phyloP scores from a whole-genome alignment of 2,797 vertebrate genomes.

The Odontamblyopus rebecca region DNA sequence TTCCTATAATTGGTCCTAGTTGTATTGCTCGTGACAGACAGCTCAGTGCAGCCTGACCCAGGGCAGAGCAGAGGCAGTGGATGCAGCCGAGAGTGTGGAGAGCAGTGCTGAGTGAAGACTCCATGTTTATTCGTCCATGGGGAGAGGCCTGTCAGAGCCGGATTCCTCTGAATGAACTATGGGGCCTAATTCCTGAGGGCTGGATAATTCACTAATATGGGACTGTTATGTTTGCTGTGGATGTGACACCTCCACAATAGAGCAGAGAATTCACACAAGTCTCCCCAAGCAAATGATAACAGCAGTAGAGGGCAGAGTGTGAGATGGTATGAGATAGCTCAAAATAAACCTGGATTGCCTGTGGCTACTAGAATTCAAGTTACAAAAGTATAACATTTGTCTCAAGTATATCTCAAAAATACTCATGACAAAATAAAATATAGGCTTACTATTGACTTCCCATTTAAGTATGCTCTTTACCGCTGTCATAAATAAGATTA shows the following conservation, averaged over 20 bases:
- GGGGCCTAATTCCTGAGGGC: conserved; percentile 58
- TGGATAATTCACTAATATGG: conserved; percentile 60
- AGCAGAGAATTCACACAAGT: conserved; percentile 44
- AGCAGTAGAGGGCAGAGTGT: neutral
- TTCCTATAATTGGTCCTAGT: neutral
- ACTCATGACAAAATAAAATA: too few relatives aligned
- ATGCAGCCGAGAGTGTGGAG: conserved; percentile 37
- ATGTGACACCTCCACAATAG: conserved; percentile 48
- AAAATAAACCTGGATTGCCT: neutral
- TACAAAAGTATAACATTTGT: neutral
- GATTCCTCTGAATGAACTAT: conserved; percentile 77
- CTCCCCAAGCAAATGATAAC: conserved; percentile 39
- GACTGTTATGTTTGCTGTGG: conserved; percentile 39
- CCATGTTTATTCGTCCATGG: conserved; percentile 68
- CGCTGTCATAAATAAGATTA: neutral
- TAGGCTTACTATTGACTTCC: too few relatives aligned
- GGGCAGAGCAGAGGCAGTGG: conserved; percentile 26
- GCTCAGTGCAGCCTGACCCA: conserved; percentile 20
- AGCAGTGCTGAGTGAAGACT: conserved; percentile 67
- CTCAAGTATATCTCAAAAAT: too few relatives aligned
- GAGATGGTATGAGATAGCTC: neutral
- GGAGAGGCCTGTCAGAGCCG: conserved; percentile 71
- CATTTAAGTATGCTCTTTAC: neutral
- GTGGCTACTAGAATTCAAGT: neutral
- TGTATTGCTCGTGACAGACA: conserved; percentile 29